Evolutionary conservation across 2,888 invertebrate species (phyloP), one percentile per base, ranked within the genome.

Genomic region (Erpobdella octoculata): DNA sequence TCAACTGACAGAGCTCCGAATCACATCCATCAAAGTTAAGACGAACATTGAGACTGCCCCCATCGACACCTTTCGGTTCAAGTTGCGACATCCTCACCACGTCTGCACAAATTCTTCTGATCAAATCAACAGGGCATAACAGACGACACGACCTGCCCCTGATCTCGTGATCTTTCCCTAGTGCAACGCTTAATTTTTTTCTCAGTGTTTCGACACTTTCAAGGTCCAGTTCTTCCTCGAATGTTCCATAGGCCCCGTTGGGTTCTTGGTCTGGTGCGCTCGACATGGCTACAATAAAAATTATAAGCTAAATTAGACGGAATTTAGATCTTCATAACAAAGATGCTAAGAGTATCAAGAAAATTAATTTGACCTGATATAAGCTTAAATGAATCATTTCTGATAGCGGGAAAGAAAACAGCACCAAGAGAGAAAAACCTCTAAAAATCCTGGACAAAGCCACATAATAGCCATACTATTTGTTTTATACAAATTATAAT

Each of bases 31-130:
- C 65, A 25, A n/a, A 33, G 15, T 62, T 59, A 8, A 73, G 61
- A 9, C 58, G 35, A 9, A 73, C 67, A 2, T 53, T 46, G 25
- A 73, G 38, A 18, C 28, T 28, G 28, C 73, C 72, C 38, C 73
- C 73, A 1, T 71, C 61, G 6, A 70, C 71, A 33, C 73, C 73
- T 6, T 41, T 38, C 1, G 73, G 73, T 38, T 73, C 73, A 6
- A 53, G 33, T 28, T 73, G 73, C 31, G 71, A 71, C 73, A 73
- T 73, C 28, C 73, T 41, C 37, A 73, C 71, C 6, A 73, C 65
- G 38, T 73, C 73, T 12, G 65, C 73, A 36, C 67, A 64, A 9
- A 73, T 73, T 33, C 66, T 37, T 38, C 35, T 41, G 3, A 72
- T 9, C 21, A 72, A 61, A 21, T 72, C 72, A 31, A 25, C 31